Evolutionary conservation across 2,888 invertebrate species (phyloP).

Genomic region (Lumbricus terrestris): DNA sequence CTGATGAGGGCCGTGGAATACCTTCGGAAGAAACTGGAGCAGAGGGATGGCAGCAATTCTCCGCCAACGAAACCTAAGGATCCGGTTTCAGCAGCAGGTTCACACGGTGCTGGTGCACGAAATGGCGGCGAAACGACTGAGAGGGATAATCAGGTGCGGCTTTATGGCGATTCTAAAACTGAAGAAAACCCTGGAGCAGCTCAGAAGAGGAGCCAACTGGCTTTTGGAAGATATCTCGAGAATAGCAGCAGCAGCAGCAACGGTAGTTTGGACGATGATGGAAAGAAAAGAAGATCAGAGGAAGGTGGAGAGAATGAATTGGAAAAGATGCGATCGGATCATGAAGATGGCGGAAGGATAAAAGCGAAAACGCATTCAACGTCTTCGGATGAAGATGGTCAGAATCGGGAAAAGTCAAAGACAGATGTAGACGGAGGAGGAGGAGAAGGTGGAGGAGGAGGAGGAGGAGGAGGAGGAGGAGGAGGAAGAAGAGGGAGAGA

Average conservation of each 20-base stretch:
- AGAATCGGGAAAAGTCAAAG: neutral
- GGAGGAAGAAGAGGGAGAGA: neutral
- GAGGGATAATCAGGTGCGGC: neutral
- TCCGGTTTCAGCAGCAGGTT: neutral
- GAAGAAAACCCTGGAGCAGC: neutral
- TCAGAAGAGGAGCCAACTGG: neutral
- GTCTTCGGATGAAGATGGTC: neutral
- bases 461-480: too few species aligned
- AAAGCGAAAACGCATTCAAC: neutral
- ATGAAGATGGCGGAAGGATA: neutral
- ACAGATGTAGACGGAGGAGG: neutral
- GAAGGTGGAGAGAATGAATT: neutral
- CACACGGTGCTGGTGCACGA: neutral
- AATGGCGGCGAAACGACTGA: neutral
- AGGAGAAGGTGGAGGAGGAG: too few species aligned
- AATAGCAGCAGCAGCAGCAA: neutral
- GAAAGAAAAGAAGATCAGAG: neutral
- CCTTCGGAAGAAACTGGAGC: constrained; percentile 25
- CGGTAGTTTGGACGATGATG: neutral
- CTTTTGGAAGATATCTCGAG: neutral
- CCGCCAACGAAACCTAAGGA: neutral
- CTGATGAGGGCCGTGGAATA: constrained; percentile 22
- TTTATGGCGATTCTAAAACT: neutral
- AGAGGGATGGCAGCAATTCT: neutral
- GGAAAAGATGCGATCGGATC: neutral